These are phyloP conservation scores for Mimachlamys varia DNA, from an alignment of 2,888 invertebrate genomes.

Conservation along the genomic window DNA sequence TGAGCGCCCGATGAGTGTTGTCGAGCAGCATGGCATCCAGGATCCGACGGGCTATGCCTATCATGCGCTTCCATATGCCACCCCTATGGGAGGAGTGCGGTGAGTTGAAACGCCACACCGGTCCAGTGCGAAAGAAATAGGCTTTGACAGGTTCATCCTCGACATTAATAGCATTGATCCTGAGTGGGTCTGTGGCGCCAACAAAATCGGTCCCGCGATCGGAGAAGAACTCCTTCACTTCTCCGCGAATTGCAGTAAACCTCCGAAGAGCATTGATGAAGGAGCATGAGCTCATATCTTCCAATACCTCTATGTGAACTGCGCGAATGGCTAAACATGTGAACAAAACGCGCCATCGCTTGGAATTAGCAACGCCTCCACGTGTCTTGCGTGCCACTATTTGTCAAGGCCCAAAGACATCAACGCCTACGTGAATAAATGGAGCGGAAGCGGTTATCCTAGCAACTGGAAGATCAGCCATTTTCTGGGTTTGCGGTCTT, in stretches of 20 bases:
- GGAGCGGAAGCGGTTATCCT: not conserved
- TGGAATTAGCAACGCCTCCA: not conserved
- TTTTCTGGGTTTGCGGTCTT: not conserved
- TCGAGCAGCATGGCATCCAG: not conserved
- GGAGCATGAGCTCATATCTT: not conserved
- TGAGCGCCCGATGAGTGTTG: not conserved
- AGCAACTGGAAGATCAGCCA: not conserved
- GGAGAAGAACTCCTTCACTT: not conserved
- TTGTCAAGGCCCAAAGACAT: not conserved
- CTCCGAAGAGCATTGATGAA: not conserved
- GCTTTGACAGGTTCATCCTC: not conserved
- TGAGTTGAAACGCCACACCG: not conserved
- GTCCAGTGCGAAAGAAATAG: not conserved
- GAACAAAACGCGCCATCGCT: not conserved
- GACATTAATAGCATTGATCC: not conserved
- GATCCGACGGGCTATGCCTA: not conserved
- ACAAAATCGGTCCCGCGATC: not conserved
- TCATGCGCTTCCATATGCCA: not conserved
- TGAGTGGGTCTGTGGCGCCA: not conserved
- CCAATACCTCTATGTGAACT: not conserved
- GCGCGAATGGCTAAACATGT: not conserved
- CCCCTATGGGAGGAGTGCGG: not conserved
- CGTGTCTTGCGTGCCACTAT: not conserved
- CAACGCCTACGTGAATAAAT: not conserved
- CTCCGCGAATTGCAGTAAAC: not conserved